These are phyloP conservation scores for Pyrgus malvae DNA, from an alignment of 2,888 invertebrate genomes.

Conservation along the genomic window DNA sequence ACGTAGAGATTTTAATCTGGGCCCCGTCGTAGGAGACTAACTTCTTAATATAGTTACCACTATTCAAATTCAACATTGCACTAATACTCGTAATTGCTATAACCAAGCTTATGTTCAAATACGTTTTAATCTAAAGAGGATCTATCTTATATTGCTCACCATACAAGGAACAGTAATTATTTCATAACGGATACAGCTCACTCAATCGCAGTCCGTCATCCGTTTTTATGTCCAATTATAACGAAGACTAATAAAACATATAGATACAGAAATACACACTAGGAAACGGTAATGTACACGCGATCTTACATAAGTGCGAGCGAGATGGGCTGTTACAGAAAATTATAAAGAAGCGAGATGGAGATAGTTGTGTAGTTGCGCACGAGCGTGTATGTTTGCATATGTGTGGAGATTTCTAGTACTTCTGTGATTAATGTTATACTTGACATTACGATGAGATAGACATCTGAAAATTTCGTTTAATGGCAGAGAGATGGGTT, in stretches of 20 bases:
- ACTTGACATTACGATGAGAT: conserved; percentile 55
- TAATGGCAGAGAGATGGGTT: conserved; percentile 18
- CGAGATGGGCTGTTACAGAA: not conserved
- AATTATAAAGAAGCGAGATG: not conserved
- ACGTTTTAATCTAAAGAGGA: no score
- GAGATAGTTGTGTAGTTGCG: conserved; percentile 26
- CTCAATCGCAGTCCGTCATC: conserved; percentile 16
- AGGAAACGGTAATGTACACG: conserved; percentile 15
- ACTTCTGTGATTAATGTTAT: conserved; percentile 50
- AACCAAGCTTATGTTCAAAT: no score
- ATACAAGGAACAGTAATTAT: conserved; percentile 21
- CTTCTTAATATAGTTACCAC: no score
- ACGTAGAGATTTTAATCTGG: no score
- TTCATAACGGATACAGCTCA: conserved; percentile 25
- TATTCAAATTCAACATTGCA: no score
- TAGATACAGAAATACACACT: conserved; percentile 14
- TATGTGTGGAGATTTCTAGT: conserved; percentile 61
- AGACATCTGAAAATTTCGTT: conserved; percentile 45
- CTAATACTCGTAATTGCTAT: no score
- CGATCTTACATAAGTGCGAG: conserved; percentile 20
- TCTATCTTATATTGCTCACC: no score
- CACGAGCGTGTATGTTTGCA: conserved; percentile 45
- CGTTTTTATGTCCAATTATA: conserved; percentile 26
- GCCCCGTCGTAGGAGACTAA: no score
- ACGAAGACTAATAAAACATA: conserved; percentile 18